These are phyloP conservation scores for Trichonephila inaurata DNA, from an alignment of 1,140 invertebrate species.

Conservation along the genomic window DNA sequence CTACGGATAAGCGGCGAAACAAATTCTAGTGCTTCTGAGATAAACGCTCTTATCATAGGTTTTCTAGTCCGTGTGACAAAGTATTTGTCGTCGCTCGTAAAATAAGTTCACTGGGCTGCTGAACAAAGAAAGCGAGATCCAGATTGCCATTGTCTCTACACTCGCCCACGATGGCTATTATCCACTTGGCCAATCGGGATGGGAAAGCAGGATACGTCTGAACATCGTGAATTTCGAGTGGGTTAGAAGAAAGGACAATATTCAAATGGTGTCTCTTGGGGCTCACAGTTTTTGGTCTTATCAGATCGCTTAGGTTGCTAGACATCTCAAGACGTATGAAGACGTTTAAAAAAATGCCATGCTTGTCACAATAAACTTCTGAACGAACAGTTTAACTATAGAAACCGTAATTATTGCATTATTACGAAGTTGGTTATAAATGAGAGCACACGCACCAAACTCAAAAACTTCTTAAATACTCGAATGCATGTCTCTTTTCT, in stretches of 20 bases:
- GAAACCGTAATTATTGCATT: too few species aligned
- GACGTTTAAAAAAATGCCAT: too few species aligned
- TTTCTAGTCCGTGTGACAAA: slow-evolving; percentile 17
- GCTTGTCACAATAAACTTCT: too few species aligned
- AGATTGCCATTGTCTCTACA: slow-evolving; percentile 13
- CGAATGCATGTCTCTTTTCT: too few species aligned
- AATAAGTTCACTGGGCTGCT: slow-evolving; percentile 24
- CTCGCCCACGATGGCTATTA: slow-evolving; percentile 16
- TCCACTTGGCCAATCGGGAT: slow-evolving; percentile 9
- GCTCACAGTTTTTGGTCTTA: too few species aligned
- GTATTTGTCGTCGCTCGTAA: slow-evolving; percentile 37
- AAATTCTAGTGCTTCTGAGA: slow-evolving; percentile 19
- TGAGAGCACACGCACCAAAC: too few species aligned
- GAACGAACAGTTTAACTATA: too few species aligned
- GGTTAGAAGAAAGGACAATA: not conserved
- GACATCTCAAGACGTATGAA: too few species aligned
- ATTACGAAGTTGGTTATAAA: too few species aligned
- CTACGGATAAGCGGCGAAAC: not conserved
- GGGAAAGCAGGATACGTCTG: not conserved
- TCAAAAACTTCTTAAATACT: too few species aligned
- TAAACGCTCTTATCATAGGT: slow-evolving; percentile 25
- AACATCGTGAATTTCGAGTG: not conserved
- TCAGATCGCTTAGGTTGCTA: too few species aligned
- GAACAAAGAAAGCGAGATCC: not conserved
- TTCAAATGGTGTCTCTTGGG: not conserved